Percentiles rank a stretch among this genome's conserved stretches.
Evolutionary conservation across 2,888 invertebrate species (phyloP).

Genomic region (Campoplex nolae): DNA sequence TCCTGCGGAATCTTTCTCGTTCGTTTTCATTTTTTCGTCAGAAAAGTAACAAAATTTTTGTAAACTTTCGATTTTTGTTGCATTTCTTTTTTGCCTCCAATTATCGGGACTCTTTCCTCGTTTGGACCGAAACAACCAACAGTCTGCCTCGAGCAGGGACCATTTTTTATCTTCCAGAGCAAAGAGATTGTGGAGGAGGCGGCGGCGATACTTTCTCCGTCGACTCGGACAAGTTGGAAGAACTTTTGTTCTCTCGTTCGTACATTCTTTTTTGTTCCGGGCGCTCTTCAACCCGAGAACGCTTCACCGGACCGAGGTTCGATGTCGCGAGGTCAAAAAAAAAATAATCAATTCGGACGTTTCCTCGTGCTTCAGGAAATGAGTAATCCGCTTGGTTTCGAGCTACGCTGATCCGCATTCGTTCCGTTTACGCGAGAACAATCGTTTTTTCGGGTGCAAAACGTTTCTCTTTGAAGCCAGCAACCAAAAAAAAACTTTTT

Average conservation of each 20-base stretch:
- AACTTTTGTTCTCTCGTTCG: slow-evolving; percentile 31
- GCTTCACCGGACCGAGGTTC: neutral
- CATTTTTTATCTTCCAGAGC: neutral
- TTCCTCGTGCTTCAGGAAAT: neutral
- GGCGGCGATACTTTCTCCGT: slow-evolving; percentile 55
- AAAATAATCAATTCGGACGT: neutral
- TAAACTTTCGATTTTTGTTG: neutral
- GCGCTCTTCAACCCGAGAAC: neutral
- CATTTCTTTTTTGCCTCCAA: neutral
- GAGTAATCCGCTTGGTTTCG: neutral
- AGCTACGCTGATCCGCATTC: neutral
- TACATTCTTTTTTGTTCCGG: slow-evolving; percentile 1
- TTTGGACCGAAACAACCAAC: neutral
- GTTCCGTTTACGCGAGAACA: neutral
- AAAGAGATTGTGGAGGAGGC: slow-evolving; percentile 34
- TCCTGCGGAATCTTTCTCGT: neutral
- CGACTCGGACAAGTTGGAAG: slow-evolving; percentile 33
- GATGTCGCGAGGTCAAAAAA: slow-evolving; percentile 11
- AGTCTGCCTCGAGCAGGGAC: neutral
- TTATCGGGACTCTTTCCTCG: neutral
- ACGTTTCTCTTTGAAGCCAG: neutral
- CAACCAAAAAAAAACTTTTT: neutral
- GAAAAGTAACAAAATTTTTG: neutral
- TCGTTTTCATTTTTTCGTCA: neutral
- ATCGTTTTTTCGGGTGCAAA: neutral